Evolutionary conservation across 2,113 vertebrate species (phyloP).

Genomic region (Gadus macrocephalus): DNA sequence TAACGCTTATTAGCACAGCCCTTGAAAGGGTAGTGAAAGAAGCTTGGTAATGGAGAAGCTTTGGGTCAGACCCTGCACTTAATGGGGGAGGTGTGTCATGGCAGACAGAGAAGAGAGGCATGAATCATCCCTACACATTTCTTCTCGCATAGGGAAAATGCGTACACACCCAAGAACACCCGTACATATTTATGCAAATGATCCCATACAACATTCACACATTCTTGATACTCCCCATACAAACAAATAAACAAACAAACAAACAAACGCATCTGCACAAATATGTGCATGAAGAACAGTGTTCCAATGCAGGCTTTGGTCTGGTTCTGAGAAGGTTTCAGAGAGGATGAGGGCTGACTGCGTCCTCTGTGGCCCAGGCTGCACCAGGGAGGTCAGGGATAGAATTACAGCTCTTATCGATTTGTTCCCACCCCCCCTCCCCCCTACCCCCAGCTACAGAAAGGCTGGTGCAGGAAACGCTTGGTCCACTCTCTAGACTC

Average conservation of each 20-base stretch:
- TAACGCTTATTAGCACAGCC: conserved; percentile 6
- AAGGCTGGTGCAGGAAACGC: conserved; percentile 63
- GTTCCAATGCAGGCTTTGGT: no score
- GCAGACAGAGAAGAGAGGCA: conserved; percentile 5
- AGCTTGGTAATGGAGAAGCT: conserved; percentile 3
- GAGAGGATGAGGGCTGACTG: background rate
- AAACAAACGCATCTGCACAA: no score
- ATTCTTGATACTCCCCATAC: no score
- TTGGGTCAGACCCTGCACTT: conserved; percentile 11
- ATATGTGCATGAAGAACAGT: no score
- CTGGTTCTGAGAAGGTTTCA: no score
- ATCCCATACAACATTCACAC: no score
- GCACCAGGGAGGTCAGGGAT: conserved; percentile 58
- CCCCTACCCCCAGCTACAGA: conserved; percentile 42
- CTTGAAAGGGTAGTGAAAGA: conserved; percentile 5
- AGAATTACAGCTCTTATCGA: conserved; percentile 66
- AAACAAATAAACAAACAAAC: no score
- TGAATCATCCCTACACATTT: conserved; percentile 17
- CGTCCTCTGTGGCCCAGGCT: conserved; percentile 56
- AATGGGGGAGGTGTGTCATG: conserved; percentile 23
- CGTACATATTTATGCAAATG: no score
- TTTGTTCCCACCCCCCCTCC: conserved; percentile 55
- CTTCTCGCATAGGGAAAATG: no score
- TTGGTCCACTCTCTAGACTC: conserved; percentile 56
- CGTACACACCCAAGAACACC: no score